phyloP scores from a whole-genome alignment of 2,113 vertebrate species.

The Gymnorhina tibicen region DNA sequence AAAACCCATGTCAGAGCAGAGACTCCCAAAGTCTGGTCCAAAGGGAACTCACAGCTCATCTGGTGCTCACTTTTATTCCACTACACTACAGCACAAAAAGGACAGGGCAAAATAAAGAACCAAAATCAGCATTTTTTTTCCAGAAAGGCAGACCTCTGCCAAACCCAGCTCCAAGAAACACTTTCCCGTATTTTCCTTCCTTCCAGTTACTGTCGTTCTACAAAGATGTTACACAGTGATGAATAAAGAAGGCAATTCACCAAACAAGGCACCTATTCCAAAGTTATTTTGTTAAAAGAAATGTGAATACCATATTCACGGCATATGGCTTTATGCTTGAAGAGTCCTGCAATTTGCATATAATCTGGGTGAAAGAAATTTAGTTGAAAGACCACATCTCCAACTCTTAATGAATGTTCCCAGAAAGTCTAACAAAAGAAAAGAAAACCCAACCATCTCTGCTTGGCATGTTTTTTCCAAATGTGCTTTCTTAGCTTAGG shows the following conservation, averaged over 20 bases:
- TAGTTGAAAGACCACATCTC: background rate
- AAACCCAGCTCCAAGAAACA: background rate
- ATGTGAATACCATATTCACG: background rate
- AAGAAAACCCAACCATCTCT: background rate
- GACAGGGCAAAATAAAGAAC: background rate
- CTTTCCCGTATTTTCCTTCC: background rate
- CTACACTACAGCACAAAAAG: background rate
- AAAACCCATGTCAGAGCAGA: background rate
- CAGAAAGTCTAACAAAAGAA: background rate
- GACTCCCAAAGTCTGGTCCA: background rate
- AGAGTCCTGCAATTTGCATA: background rate
- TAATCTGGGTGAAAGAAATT: background rate
- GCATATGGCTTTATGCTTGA: background rate
- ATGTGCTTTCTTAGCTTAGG: background rate
- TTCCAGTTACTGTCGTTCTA: background rate
- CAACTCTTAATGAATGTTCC: background rate
- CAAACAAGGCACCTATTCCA: background rate
- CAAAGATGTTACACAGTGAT: background rate
- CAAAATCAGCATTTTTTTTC: background rate
- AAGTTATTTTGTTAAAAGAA: background rate
- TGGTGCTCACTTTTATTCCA: background rate
- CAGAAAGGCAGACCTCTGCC: background rate
- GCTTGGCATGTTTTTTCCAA: background rate
- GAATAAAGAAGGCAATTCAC: background rate
- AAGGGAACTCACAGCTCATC: background rate